A percentile compares a stretch with the other conserved stretches of the same genome.
These are phyloP conservation scores for Nansenia antarctica DNA, from an alignment of 2,113 vertebrate genomes.

Conservation along the genomic window DNA sequence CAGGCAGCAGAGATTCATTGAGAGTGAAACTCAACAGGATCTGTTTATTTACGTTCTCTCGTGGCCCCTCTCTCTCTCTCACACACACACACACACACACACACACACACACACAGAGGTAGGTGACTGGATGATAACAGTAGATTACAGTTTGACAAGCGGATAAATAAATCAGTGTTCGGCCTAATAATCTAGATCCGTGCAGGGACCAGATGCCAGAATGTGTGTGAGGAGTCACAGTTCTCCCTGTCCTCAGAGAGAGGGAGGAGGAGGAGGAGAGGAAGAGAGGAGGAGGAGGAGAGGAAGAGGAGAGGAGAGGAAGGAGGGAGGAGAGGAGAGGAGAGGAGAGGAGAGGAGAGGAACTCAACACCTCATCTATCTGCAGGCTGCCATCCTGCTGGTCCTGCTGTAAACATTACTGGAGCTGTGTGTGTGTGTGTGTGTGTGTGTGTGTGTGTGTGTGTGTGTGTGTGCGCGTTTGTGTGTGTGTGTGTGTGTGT, in stretches of 20 bases:
- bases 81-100: neutral
- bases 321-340: no score
- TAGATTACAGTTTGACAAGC: constrained; percentile 21
- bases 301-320: no score
- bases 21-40: no score
- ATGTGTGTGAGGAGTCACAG: constrained; percentile 14
- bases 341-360: neutral
- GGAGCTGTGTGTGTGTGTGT: no score
- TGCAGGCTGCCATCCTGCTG: constrained; percentile 18
- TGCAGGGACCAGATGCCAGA: neutral
- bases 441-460: no score
- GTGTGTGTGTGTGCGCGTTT: no score
- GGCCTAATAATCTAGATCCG: constrained; percentile 28
- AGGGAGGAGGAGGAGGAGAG: no score
- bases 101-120: neutral
- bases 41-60: no score
- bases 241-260: constrained; percentile 26
- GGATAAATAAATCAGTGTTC: constrained; percentile 42
- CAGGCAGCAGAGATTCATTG: no score
- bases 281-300: no score
- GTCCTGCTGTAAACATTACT: constrained; percentile 21
- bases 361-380: constrained; percentile 47
- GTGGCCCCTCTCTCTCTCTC: no score
- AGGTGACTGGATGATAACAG: constrained; percentile 30
- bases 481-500: no score